Base-by-base conservation (phyloP, 1,140 invertebrate genomes). In the Drosophila sproati region DNA sequence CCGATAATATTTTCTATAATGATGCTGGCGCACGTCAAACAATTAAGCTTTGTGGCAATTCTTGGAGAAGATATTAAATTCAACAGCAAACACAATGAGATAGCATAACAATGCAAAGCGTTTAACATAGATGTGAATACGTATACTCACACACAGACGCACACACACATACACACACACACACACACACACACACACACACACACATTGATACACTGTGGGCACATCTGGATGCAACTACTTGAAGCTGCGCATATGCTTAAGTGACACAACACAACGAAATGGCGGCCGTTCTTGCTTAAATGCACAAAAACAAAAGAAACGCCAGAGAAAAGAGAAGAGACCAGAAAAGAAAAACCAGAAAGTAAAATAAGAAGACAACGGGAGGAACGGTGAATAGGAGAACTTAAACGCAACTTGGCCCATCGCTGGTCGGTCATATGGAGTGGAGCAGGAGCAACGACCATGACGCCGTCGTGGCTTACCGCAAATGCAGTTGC, bases 401-500 rank as follows among this genome's bases (percentile, higher is more conserved):
- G 10, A 70, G n/a, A 32, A 74, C 72, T 70, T 59, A n/a, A 62
- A 41, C 29, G 45, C 8, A 57, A 69, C 47, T 57, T n/a, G 28
- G 37, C n/a, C 20, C 20, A 20, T 20, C 20, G 20, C 20, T 20
- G 20, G 20, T 20, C 20, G 20, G 20, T 2, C 20, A 60, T 12
- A 52, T 10, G 31, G n/a, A 55, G 43, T 35, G 67, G 20, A 20
- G 48, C 37, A 54, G 60, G 72, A 55, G 66, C 72, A 75, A 78
- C 72, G 72, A 78, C 68, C 59, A 86, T 81, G 83, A 76, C 77
- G 71, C 39, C 71, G 59, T 43, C 66, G 47, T 55, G 75, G 75
- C 73, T 80, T 69, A 71, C 82, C 82, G 35, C 82, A 87, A 87
- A 87, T 87, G 83, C 79, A 88, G 77, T 87, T 82, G 73, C 83